These are phyloP conservation scores for Gnathonemus echidnorhynchus DNA, from an alignment of 2,113 vertebrate species.

Conservation along the genomic window DNA sequence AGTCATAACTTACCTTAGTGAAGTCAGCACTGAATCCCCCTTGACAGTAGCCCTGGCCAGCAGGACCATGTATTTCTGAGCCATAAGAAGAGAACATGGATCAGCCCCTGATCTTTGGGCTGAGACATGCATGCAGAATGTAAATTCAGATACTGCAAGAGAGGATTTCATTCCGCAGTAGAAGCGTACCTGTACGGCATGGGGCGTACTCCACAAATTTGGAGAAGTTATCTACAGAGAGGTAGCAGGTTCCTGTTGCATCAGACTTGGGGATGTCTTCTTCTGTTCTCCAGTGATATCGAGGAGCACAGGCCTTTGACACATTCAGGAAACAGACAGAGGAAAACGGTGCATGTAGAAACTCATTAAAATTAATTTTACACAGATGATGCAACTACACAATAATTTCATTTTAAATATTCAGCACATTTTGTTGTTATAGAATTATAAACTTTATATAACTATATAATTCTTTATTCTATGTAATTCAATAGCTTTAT, in stretches of 20 bases:
- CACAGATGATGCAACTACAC: background rate
- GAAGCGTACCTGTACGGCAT: constrained; percentile 73
- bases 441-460: background rate
- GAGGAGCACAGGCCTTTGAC: constrained; percentile 75
- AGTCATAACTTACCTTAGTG: constrained; percentile 66
- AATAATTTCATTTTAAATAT: background rate
- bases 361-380: background rate
- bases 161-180: background rate
- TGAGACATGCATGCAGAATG: background rate
- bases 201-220: constrained; percentile 81
- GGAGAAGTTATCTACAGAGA: constrained; percentile 76
- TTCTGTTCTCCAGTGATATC: constrained; percentile 75
- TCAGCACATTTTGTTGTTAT: background rate
- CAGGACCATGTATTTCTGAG: constrained; percentile 57
- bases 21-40: constrained; percentile 86
- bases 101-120: background rate
- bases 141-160: background rate
- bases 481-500: background rate
- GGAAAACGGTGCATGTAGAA: background rate
- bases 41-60: constrained; percentile 81
- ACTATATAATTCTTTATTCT: no score
- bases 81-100: constrained; percentile 10
- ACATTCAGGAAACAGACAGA: background rate
- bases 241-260: constrained; percentile 78
- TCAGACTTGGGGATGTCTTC: constrained; percentile 58